Evolutionary conservation across 1,140 invertebrate species (phyloP), one percentile per base, ranked within the genome.

Genomic region (Caenorhabditis tropicalis): DNA sequence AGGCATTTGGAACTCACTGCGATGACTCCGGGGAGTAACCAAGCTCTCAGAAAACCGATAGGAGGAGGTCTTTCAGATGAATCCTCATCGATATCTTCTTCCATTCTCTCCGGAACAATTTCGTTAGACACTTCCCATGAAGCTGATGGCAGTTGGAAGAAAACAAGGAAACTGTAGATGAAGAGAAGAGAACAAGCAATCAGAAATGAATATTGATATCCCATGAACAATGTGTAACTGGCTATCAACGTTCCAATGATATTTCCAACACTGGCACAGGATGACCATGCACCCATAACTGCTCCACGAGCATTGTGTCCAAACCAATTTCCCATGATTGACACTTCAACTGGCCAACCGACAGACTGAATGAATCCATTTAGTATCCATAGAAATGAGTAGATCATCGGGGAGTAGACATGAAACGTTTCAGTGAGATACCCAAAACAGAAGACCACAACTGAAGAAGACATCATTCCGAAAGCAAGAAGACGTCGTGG

Each of bases 241-340:
- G 91, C 91, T 86, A 93, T 87, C 7, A 92, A 81, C 33, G 92
- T 91, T 33, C 93, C 93, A 46, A 93, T 88, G 36, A 93, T 93
- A 86, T 93, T 93, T 29, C 93, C 93, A 33, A 93, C 91, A 60
- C 92, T 92, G 6, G 92, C 92, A 90, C 92, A 93, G 1, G 92
- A 89, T 86, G 92, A 92, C 93, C 93, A 93, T 6, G 92, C 39
- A 33, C 93, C 93, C 65, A 93, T 88, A 5, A 93, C 87, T 39
- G 92, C 87, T 19, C 92, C 92, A 21, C 92, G 91, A 86, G 92
- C 92, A 84, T 85, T 83, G 82, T 91, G 87, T 9, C 90, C 88
- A 81, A 92, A 92, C 91, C 91, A 92, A 85, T 92, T 92, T 31
- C 88, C 90, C 92, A 92, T 92, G 43, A 92, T 88, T 15, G 91